phyloP scores from a whole-genome alignment of 2,888 invertebrate genomes.

The Trisateles emortualis region DNA sequence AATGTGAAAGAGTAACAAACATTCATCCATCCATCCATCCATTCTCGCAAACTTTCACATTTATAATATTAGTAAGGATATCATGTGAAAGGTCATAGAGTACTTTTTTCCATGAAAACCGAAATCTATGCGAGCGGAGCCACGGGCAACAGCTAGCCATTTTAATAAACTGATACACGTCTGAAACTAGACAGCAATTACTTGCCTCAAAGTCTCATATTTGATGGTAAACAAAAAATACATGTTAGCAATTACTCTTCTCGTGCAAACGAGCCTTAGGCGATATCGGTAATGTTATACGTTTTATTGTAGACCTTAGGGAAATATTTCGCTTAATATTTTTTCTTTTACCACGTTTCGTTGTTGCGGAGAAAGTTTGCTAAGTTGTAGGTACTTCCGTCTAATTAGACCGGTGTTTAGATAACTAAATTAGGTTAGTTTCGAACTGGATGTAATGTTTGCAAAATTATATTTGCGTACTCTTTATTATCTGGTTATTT shows the following conservation, averaged over 20 bases:
- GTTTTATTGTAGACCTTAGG: conserved; percentile 49
- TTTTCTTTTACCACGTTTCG: conserved; percentile 40
- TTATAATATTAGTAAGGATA: no score
- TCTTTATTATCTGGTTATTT: no score
- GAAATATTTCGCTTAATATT: conserved; percentile 50
- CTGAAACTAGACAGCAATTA: no score
- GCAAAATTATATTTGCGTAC: neutral
- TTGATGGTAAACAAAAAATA: neutral
- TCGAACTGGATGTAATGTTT: neutral
- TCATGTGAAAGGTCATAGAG: no score
- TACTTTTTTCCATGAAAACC: no score
- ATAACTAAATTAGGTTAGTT: neutral
- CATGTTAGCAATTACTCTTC: conserved; percentile 5
- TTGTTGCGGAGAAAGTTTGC: conserved; percentile 21
- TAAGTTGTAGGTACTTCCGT: neutral
- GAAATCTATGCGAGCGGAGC: no score
- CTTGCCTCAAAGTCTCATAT: neutral
- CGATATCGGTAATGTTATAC: conserved; percentile 35
- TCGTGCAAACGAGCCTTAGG: conserved; percentile 14
- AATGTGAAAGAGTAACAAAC: no score
- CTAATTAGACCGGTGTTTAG: neutral
- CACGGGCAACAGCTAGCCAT: no score
- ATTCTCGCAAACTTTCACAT: no score
- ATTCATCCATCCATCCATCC: no score
- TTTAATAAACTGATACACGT: no score